phyloP scores from a whole-genome alignment of 2,113 vertebrate species.

The Uropsilus gracilis region DNA sequence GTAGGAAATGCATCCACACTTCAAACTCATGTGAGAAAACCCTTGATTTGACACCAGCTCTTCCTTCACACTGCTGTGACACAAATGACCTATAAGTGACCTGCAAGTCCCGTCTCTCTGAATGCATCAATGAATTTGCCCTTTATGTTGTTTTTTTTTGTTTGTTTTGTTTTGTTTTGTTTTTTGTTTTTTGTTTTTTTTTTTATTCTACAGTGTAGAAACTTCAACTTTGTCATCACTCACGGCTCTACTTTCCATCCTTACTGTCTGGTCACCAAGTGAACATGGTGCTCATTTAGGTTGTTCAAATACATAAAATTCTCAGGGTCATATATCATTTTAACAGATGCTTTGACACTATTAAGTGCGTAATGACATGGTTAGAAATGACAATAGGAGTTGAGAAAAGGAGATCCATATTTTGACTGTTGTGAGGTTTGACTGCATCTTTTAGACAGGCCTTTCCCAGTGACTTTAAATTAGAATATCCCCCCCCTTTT shows the following conservation, averaged over 20 bases:
- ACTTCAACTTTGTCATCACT: neutral
- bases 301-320: neutral
- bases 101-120: neutral
- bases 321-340: neutral
- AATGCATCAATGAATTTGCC: neutral
- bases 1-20: neutral
- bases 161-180: no score
- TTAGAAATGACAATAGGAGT: constrained; percentile 5
- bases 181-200: no score
- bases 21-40: neutral
- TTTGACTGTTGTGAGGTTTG: constrained; percentile 13
- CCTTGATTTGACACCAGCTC: neutral
- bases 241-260: neutral
- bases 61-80: neutral
- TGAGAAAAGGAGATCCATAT: neutral
- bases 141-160: no score
- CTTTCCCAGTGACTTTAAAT: constrained; percentile 58
- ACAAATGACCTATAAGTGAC: neutral
- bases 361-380: neutral
- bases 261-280: neutral
- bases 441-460: neutral
- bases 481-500: neutral
- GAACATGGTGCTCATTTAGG: neutral
- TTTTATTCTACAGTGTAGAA: neutral
- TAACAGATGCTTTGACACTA: neutral